Evolutionary conservation across 92 coral and sea anemone species (phyloP).

Genomic region (Zoanthus solanderi): DNA sequence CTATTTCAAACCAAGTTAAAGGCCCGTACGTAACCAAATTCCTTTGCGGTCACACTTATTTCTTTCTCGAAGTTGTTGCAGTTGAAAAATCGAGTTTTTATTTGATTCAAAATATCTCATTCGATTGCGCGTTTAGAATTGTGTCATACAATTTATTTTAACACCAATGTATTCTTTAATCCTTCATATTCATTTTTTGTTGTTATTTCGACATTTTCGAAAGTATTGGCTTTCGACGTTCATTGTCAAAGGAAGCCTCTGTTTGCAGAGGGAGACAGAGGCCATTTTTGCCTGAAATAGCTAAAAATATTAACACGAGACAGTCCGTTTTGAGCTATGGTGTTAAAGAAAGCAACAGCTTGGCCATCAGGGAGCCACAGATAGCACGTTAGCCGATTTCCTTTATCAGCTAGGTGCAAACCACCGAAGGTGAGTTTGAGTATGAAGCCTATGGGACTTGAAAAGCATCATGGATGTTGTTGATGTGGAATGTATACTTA

Average conservation of each 20-base stretch:
- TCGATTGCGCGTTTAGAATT: not conserved
- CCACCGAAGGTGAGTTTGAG: too few relatives aligned
- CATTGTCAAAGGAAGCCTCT: not conserved
- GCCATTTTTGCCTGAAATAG: too few relatives aligned
- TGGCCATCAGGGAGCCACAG: too few relatives aligned
- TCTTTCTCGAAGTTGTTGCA: not conserved
- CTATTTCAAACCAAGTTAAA: too few relatives aligned
- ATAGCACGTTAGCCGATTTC: too few relatives aligned
- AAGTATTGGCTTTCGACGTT: not conserved
- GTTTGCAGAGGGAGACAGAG: not conserved
- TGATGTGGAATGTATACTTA: too few relatives aligned
- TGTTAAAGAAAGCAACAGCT: too few relatives aligned
- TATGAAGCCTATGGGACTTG: too few relatives aligned
- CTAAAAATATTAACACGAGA: too few relatives aligned
- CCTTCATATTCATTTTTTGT: not conserved
- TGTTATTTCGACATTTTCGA: not conserved
- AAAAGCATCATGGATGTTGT: too few relatives aligned
- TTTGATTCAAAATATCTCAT: not conserved
- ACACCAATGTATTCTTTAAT: not conserved
- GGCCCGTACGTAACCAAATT: not conserved
- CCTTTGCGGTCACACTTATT: constrained; percentile 39
- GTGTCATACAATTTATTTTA: not conserved
- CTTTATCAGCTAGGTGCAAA: too few relatives aligned
- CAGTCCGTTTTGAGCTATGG: too few relatives aligned
- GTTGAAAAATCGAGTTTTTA: not conserved